Evolutionary conservation across 2,888 invertebrate genomes (phyloP).

Genomic region (Brenthis hecate): DNA sequence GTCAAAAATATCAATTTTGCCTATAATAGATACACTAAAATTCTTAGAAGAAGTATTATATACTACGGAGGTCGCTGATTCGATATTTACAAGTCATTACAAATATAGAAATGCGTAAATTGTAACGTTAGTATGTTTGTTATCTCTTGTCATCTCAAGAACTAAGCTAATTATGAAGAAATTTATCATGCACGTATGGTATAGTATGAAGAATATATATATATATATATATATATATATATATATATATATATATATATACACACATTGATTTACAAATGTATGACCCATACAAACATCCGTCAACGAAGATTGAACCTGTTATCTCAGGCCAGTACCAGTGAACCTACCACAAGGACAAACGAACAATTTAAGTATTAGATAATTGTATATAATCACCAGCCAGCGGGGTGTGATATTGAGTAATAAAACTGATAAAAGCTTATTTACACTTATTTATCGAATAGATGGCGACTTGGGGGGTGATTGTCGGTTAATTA

Average conservation of each 20-base stretch:
- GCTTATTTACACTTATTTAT: constrained; percentile 21
- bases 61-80: neutral
- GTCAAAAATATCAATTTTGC: neutral
- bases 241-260: too few species aligned
- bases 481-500: constrained; percentile 20
- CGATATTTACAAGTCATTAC: neutral
- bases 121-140: too few species aligned
- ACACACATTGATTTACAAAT: too few species aligned
- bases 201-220: too few species aligned
- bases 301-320: neutral
- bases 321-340: neutral
- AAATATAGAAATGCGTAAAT: too few species aligned
- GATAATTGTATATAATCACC: constrained; percentile 21
- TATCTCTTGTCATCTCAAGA: too few species aligned
- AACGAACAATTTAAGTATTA: neutral
- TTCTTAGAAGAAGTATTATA: neutral
- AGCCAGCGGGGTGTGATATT: constrained; percentile 21
- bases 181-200: too few species aligned
- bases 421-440: constrained; percentile 22
- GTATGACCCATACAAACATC: too few species aligned
- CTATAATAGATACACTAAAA: neutral
- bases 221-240: too few species aligned
- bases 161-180: too few species aligned
- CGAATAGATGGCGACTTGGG: constrained; percentile 19
- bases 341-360: neutral